Evolutionary conservation across 2,888 invertebrate genomes (phyloP), one percentile per base, ranked within the genome.

Genomic region (Eupelmus urozonus): DNA sequence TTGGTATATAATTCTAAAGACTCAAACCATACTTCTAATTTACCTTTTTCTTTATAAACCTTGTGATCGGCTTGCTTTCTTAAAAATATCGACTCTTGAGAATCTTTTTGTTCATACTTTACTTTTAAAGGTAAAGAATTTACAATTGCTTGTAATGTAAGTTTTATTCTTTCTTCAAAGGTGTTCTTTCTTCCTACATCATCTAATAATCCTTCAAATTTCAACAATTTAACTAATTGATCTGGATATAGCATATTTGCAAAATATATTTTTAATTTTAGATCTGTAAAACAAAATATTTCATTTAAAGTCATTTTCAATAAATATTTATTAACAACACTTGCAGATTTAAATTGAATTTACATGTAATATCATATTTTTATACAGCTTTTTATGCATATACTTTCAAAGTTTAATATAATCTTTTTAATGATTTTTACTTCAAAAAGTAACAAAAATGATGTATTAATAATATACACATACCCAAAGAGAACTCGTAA

Each of bases 11-110:
- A 92, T 73, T 90, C 84, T 25, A 90, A 83, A 16, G 91, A 90
- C 20, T 83, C 25, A 0, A 84, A 13, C 13, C 82, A 82, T 40
- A 74, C 66, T 11, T 75, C 4, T 1, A 73, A 23, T 27, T 65
- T 73, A 18, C 77, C 73, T 27, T 79, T 79, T 18, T 72, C 34
- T 34, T 66, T 90, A 85, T 92, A 89, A 84, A 92, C 93, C 81
- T 90, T 88, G 74, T 90, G 84, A 90, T 94, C 94, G 62, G 93
- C 94, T 81, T 90, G 90, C 90, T 92, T 91, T 87, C 93, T 92
- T 84, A 91, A 92, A 81, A 90, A 88, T 74, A 88, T 87, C 80
- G 93, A 93, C 79, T 91, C 88, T 82, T 80, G 91, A 87, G 83
- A 87, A 85, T 79, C 90, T 90, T 87, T 90, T 90, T 87, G 93